Evolutionary conservation across 2,113 vertebrate species (phyloP), one percentile per base, ranked within the genome.

Genomic region (Raja brachyura): DNA sequence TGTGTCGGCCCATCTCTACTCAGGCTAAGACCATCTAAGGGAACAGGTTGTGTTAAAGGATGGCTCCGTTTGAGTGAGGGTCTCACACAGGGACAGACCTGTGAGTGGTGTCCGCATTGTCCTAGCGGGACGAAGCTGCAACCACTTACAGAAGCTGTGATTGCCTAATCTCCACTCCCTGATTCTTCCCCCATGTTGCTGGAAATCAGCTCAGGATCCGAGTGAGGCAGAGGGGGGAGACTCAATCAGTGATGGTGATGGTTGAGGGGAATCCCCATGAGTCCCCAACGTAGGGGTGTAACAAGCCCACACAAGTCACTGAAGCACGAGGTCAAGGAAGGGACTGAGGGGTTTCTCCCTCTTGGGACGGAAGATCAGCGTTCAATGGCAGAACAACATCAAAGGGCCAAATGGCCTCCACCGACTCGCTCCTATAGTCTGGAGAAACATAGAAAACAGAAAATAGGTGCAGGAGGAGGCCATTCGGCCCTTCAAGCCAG

Each of bases 11-110:
- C 95, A 14, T 14, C 0, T 85, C 61, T 25, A 8, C 22, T 56
- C 48, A 85, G 18, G 28, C 56, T 22, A 85, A 59, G 22, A 13
- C 79, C 56, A 85, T 56, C 56, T 56, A 25, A 48, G 79, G 20
- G 22, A 13, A 20, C 7, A 39, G 33, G 76, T 79, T 39, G 33
- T 79, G 77, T 39, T 48, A 94, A 95, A 95, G 95, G 94, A 96
- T 94, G 94, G 95, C 94, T 94, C 94, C 33, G 6, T 93, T 9
- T 77, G n/a, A 5, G 0, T 0, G n/a, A 22, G 9, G 85, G 16
- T 94, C 79, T 68, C 94, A 90, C 0, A 13, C 85, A 9, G 68
- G 74, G 8, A 56, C 25, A 86, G 33, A 4, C 83, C 56, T 61
- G 83, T 10, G n/a, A 28, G 56, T 4, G 54, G n/a, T 77, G 73